Base-by-base conservation (phyloP, 1,140 invertebrate species). In the Atta colombica region DNA sequence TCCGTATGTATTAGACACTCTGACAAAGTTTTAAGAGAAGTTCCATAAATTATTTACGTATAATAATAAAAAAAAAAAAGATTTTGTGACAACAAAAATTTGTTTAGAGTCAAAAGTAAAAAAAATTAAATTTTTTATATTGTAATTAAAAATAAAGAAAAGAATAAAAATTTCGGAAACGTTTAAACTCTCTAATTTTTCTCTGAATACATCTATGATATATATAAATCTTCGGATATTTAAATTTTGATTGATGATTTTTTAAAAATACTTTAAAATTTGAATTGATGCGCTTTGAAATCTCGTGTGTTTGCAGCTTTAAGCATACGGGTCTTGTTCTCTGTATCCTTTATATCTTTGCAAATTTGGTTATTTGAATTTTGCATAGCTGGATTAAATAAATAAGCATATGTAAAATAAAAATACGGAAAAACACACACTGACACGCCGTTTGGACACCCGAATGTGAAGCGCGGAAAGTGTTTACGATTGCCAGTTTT, bases 401-500 rank as follows among this genome's bases (percentile, higher is more conserved):
- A 85, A 85, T 45, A 77, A 16, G n/a, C 14, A 18, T 12, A 7
- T 16, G 25, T 66, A 25, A 85, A 77, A 85, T 55, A 77, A 85
- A 78, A 55, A 77, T 21, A 45, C 6, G 21, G 6, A 39, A 65
- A 58, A 65, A 65, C 65, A 18, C 21, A 45, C 3, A 4, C 8
- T 35, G 16, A 18, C n/a, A 12, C 31, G 8, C 3, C 31, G 31
- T 8, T 25, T 25, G 49, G n/a, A 75, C 60, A 39, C 74, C 45
- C 49, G n/a, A 35, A 16, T 12, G 45, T 28, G 39, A 39, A 25
- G 18, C 60, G 25, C 35, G 5, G 25, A 28, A 68, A 77, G 49
- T 85, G 60, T 85, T 85, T 85, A 68, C 53, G 39, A 58, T 61
- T 80, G 65, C 14, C 53, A 31, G 53, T 81, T 81, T 60, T 82